Evolutionary conservation across 2,888 invertebrate genomes (phyloP), one percentile per base, ranked within the genome.

Genomic region (Terebella lapidaria): DNA sequence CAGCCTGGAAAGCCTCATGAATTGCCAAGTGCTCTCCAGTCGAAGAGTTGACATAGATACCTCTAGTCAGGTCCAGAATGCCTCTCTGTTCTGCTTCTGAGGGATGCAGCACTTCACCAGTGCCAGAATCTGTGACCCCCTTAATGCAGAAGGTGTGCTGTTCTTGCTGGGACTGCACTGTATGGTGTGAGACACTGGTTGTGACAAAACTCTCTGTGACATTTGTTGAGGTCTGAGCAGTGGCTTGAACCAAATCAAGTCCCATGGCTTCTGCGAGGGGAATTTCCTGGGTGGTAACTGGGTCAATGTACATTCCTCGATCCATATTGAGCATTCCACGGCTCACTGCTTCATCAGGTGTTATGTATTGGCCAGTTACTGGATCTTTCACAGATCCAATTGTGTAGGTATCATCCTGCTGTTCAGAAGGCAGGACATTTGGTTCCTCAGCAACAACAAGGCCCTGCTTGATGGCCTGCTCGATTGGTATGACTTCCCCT

Each of bases 401-500:
- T 24, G 91, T 88, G 61, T 94, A 92, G 20, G 94, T 90, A 18
- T 54, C 49, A 10, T 29, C 5, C 35, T 25, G 18, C 30, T 15
- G 24, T 30, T 45, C 42, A 22, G 26, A 15, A 28, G 18, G n/a
- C 20, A 18, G 22, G 4, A 27, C 22, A 3, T 25, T 22, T 1
- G 26, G 51, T 3, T 3, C 10, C 42, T 46, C 22, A 10, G 42
- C n/a, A 5, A 65, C 55, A 2, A 70, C 58, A 15, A 66, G 52
- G 0, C 67, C 67, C 27, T 35, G 28, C 4, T 60, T 49, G 24
- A 70, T 60, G 24, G 70, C 70, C 22, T 66, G 58, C 55, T 71
- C 67, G 4, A 88, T 85, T 73, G 94, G 90, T 63, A 93, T 82
- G 63, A 94, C 85, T 79, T 92, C 88, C 5, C 94, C 94, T 25